These are phyloP conservation scores for Microcebus griseorufus DNA, from an alignment of 2,113 vertebrate species.

Conservation along the genomic window DNA sequence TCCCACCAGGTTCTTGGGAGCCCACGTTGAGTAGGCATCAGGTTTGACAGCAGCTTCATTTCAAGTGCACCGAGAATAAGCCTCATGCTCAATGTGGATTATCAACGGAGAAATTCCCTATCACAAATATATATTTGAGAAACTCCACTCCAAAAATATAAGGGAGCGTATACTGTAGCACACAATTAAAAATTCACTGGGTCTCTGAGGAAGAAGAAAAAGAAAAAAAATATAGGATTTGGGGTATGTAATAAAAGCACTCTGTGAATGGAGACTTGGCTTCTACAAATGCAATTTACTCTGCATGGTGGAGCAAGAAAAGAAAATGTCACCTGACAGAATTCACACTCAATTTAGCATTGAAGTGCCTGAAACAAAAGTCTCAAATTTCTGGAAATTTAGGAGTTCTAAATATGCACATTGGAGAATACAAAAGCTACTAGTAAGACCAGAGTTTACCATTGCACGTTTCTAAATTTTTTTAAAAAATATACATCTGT, in stretches of 20 bases:
- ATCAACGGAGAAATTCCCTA: neutral
- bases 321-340: conserved; percentile 16
- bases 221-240: neutral
- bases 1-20: neutral
- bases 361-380: neutral
- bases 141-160: neutral
- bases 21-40: neutral
- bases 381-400: neutral
- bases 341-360: neutral
- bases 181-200: neutral
- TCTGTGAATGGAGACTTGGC: neutral
- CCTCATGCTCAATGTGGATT: neutral
- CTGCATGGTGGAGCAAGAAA: neutral
- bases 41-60: neutral
- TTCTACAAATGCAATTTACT: neutral
- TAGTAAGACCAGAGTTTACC: neutral
- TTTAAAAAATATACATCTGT: neutral
- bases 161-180: neutral
- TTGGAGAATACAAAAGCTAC: neutral
- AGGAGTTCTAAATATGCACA: neutral
- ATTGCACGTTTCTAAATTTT: neutral
- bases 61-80: neutral
- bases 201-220: conserved; percentile 12
- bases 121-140: neutral
- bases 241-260: neutral